Percentiles rank a stretch among this genome's conserved stretches.
Conservation (phyloP, 2,113 vertebrate species). For the Plecotus auritus region DNA sequence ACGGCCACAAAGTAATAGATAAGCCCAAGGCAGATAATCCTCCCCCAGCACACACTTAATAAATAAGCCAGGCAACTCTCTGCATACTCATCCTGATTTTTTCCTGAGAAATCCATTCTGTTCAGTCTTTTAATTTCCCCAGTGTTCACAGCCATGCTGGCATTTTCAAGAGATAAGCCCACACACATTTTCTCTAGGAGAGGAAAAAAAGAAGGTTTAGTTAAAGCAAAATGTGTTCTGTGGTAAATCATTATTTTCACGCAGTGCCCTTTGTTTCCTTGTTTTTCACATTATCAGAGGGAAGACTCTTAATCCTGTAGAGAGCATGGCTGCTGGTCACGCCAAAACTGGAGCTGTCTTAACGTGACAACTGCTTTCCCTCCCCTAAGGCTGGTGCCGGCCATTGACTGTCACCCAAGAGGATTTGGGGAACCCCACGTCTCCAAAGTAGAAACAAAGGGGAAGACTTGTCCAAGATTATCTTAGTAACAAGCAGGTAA, state of each 20-base stretch:
- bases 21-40: slow-evolving; percentile 51
- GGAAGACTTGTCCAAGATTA: not conserved
- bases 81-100: slow-evolving; percentile 39
- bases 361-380: not conserved
- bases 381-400: not conserved
- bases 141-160: slow-evolving; percentile 53
- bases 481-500: slow-evolving; percentile 16
- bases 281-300: slow-evolving; percentile 40
- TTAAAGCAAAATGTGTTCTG: slow-evolving; percentile 50
- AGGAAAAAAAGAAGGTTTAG: slow-evolving; percentile 28
- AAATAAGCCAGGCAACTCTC: slow-evolving; percentile 48
- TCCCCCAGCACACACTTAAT: slow-evolving; percentile 44
- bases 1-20: slow-evolving; percentile 25
- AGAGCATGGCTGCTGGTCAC: not conserved
- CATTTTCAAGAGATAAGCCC: slow-evolving; percentile 74
- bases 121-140: slow-evolving; percentile 72
- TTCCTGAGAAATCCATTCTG: slow-evolving; percentile 51
- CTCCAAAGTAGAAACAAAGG: slow-evolving; percentile 28
- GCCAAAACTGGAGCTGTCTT: not conserved
- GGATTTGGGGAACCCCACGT: not conserved
- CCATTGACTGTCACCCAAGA: not conserved
- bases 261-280: not conserved
- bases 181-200: slow-evolving; percentile 26
- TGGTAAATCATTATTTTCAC: slow-evolving; percentile 51
- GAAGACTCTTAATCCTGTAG: slow-evolving; percentile 31